phyloP scores from a whole-genome alignment of 1,140 invertebrate species.

The Diuraphis noxia region DNA sequence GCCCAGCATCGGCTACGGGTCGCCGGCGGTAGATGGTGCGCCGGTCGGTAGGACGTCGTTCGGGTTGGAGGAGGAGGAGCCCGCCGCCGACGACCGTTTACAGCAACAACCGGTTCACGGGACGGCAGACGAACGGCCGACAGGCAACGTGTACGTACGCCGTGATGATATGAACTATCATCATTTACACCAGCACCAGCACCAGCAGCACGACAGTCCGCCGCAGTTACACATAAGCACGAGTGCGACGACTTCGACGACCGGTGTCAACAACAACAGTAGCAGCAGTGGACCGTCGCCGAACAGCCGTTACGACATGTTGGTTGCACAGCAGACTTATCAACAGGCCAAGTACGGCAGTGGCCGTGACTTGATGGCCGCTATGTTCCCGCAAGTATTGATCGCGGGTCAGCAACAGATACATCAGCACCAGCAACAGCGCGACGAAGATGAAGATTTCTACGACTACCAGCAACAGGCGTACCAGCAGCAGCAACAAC shows the following conservation, averaged over 20 bases:
- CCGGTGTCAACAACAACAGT: background rate
- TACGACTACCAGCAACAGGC: slow-evolving; percentile 44
- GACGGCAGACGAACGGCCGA: slow-evolving; percentile 50
- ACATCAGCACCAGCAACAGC: background rate
- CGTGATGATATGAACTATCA: slow-evolving; percentile 47
- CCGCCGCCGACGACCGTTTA: slow-evolving; percentile 16
- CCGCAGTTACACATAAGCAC: background rate
- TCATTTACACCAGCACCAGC: slow-evolving; percentile 8
- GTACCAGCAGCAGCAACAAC: slow-evolving; percentile 9
- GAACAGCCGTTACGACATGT: slow-evolving; percentile 39
- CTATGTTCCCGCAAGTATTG: slow-evolving; percentile 49
- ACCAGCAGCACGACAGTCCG: background rate
- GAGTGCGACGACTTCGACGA: background rate
- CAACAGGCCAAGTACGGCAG: slow-evolving; percentile 36
- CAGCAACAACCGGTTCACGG: slow-evolving; percentile 51
- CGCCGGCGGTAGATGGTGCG: slow-evolving; percentile 53
- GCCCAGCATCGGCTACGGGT: slow-evolving; percentile 40
- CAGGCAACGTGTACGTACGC: slow-evolving; percentile 45
- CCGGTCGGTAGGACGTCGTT: slow-evolving; percentile 53
- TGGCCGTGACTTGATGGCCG: background rate
- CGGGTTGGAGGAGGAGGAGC: slow-evolving; percentile 46
- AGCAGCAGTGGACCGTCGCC: background rate
- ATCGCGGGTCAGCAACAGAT: background rate
- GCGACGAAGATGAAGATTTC: slow-evolving; percentile 29
- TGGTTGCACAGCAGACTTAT: slow-evolving; percentile 36